A percentile compares a stretch with the other conserved stretches of the same genome.
phyloP scores from a whole-genome alignment of 2,797 vertebrate species.

The Manis javanica region DNA sequence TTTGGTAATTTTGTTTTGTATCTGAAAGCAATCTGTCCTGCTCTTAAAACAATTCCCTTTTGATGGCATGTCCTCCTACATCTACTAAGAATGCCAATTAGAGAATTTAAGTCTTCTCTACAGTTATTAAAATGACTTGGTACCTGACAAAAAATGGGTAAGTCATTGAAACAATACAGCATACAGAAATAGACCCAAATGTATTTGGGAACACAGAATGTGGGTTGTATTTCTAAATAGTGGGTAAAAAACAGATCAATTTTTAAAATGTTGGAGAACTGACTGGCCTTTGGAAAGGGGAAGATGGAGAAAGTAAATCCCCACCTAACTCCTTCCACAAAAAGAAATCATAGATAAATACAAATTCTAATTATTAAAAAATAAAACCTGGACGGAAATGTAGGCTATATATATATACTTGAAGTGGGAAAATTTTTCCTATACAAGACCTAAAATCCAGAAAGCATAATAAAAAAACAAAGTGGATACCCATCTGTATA shows the following conservation, averaged over 20 bases:
- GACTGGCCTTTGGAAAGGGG: not conserved
- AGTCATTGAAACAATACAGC: not conserved
- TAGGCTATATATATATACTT: not conserved
- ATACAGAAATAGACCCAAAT: slow-evolving; percentile 16
- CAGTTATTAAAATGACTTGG: slow-evolving; percentile 28
- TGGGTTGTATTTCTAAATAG: not conserved
- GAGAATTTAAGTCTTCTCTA: slow-evolving; percentile 7
- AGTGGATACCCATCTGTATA: not conserved
- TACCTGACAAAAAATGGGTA: slow-evolving; percentile 29
- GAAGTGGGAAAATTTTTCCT: not conserved
- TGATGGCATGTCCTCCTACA: slow-evolving; percentile 12
- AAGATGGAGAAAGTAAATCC: not conserved
- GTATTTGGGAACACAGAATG: not conserved
- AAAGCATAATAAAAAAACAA: not conserved
- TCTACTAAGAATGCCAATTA: slow-evolving; percentile 36
- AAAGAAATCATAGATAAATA: not conserved
- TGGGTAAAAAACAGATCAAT: not conserved
- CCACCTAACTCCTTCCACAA: not conserved
- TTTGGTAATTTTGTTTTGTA: slow-evolving; percentile 47
- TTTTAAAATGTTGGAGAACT: not conserved
- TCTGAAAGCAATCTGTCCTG: slow-evolving; percentile 49
- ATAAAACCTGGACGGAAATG: not conserved
- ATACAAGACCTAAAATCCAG: not conserved
- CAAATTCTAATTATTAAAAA: not conserved
- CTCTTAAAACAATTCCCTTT: slow-evolving; percentile 43